phyloP scores from a whole-genome alignment of 2,113 vertebrate genomes.

The western clawed frog (Xenopus tropicalis) region UCB_Xtro_10.0 CM004451.2:86020001-86020500 shows the following conservation, averaged over 20 bases:
- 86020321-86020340: constrained; percentile 18
- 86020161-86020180: constrained; percentile 33
- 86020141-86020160: constrained; percentile 10
- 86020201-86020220: constrained; percentile 17
- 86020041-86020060: too few relatives aligned
- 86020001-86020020: too few relatives aligned
- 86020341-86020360: constrained; percentile 15
- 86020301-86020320: not conserved
- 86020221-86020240: constrained; percentile 27
- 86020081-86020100: not conserved
- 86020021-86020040: too few relatives aligned
- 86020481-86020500: too few relatives aligned
- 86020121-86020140: constrained; percentile 2
- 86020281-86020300: constrained; percentile 12
- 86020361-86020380: constrained; percentile 7
- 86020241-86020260: constrained; percentile 29
- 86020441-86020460: too few relatives aligned
- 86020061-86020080: not conserved
- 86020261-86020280: constrained; percentile 23
- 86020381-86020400: not conserved
- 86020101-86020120: constrained; percentile 19
- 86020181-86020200: constrained; percentile 26
- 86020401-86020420: not conserved
- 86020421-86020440: not conserved
- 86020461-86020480: too few relatives aligned